Base-by-base conservation (phyloP, 1,140 invertebrate genomes). In the Monomorium pharaonis region DNA sequence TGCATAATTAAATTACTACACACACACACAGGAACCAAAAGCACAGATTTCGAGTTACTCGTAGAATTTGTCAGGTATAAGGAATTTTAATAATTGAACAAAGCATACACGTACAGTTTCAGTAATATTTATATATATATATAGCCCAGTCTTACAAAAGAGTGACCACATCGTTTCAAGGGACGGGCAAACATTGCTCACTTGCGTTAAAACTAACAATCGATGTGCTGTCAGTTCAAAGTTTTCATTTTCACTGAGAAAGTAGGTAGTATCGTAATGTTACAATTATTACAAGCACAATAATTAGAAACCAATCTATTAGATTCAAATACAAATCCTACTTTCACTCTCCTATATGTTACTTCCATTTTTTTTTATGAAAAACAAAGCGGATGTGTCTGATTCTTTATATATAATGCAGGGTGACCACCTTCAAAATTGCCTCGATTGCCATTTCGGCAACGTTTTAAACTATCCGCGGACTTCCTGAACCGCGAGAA, bases 91-190 rank as follows among this genome's bases (percentile, higher is more conserved):
- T 92, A 93, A 94, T 93, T 86, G 91, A 93, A 94, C 91, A 94
- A 94, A 94, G 93, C 92, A 89, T 92, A 88, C 91, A 91, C 88
- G 89, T 94, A 93, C 91, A 94, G 94, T 94, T 95, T 94, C 92
- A 94, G 91, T 94, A 95, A 92, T 94, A 94, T 95, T 95, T 95
- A 94, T 95, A 94, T 83, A 80, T 81, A 78, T 80, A 83, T 95
- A 94, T 95, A 94, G 94, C 94, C 94, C 94, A 95, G 94, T 95
- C 94, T 95, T 95, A 95, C 94, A 95, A 95, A 94, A 94, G 94
- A 94, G 92, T 95, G 92, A 94, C 93, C 94, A 94, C 92, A 94
- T 94, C 92, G 92, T 93, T 94, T 90, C 90, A 94, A 92, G 92
- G 94, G 94, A 95, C 93, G 94, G 94, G 94, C 94, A 93, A 93